phyloP scores from a whole-genome alignment of 2,113 vertebrate species.

The Cichladusa arquata region DNA sequence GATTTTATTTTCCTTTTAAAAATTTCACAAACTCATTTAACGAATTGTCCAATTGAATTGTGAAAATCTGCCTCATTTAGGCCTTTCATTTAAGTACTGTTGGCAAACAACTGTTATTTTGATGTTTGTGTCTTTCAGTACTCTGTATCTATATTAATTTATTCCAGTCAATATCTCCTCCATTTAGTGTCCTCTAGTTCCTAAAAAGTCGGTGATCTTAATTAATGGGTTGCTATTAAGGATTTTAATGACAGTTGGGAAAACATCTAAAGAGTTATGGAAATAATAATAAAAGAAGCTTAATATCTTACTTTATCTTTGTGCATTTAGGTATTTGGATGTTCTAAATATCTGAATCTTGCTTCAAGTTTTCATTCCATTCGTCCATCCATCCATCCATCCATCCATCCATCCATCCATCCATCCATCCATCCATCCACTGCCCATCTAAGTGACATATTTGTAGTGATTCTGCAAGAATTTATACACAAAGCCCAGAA shows the following conservation, averaged over 20 bases:
- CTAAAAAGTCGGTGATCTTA: neutral
- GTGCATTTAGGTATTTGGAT: neutral
- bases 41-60: neutral
- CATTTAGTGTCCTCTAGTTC: neutral
- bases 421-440: neutral
- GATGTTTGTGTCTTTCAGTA: neutral
- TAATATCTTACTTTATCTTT: neutral
- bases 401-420: neutral
- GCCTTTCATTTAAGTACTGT: neutral
- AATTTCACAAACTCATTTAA: neutral
- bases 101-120: neutral
- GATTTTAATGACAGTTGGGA: neutral
- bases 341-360: neutral
- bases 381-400: neutral
- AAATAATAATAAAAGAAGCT: neutral
- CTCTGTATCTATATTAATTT: neutral
- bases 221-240: accelerated
- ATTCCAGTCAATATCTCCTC: accelerated
- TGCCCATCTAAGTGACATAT: neutral
- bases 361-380: neutral
- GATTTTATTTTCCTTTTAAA: neutral
- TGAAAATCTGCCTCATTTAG: neutral
- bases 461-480: neutral
- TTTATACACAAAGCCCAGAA: neutral
- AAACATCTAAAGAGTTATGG: neutral